phyloP scores from a whole-genome alignment of 2,797 vertebrate genomes.

The Sebastes minor region DNA sequence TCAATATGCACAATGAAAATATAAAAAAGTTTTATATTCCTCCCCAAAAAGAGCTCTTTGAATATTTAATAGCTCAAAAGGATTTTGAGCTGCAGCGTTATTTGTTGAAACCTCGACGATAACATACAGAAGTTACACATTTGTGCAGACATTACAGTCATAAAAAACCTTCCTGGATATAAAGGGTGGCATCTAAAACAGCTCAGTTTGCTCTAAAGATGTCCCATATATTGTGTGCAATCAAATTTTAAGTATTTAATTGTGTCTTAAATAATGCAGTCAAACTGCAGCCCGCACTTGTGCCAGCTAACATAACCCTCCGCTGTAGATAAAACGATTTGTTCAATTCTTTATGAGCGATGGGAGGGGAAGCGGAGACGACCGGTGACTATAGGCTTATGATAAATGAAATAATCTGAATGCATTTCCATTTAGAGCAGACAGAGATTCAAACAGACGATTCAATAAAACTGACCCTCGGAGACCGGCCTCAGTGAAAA shows the following conservation, averaged over 20 bases:
- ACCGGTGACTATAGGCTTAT: constrained; percentile 36
- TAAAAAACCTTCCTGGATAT: neutral
- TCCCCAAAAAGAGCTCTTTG: neutral
- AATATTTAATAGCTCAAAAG: constrained; percentile 28
- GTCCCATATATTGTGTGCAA: constrained; percentile 3
- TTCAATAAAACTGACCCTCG: constrained; percentile 61
- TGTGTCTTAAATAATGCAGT: constrained; percentile 56
- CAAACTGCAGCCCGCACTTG: constrained; percentile 25
- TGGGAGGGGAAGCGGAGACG: constrained; percentile 24
- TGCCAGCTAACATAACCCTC: constrained; percentile 35
- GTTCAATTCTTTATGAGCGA: constrained; percentile 63
- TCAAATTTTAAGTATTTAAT: constrained; percentile 43
- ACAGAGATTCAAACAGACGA: constrained; percentile 52
- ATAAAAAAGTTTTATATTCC: neutral
- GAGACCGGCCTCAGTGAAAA: constrained; percentile 45
- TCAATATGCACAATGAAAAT: constrained; percentile 31
- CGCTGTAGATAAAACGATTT: constrained; percentile 56
- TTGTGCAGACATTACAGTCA: neutral
- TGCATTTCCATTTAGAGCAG: constrained; percentile 62
- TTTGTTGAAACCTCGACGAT: neutral
- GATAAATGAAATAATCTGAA: constrained; percentile 65
- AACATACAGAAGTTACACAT: neutral
- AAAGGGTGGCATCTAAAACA: neutral
- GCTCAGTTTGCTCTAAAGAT: constrained; percentile 7
- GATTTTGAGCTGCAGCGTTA: neutral